Evolutionary conservation across 2,797 vertebrate species (phyloP), one percentile per base, ranked within the genome.

Genomic region (Leptoclinus maculatus): DNA sequence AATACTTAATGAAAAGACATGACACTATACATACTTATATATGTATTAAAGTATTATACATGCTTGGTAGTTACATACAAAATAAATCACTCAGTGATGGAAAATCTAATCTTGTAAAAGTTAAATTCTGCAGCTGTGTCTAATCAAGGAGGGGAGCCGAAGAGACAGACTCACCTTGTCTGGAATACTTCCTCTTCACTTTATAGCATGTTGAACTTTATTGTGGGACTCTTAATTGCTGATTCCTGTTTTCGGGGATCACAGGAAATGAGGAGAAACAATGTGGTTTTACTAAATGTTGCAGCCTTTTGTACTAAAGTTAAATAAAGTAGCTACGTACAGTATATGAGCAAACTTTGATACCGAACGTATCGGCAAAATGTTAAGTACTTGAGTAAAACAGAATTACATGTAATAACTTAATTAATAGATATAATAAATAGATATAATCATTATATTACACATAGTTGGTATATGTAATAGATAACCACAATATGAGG

Each of bases 151-250:
- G 51, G 17, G 67, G 57, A 60, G 68, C 71, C 62, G 80, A 76
- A 14, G 68, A 74, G 47, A 27, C 23, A 58, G 53, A 23, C 27
- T 56, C 70, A 59, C 54, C 84, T 74, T 4, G 87, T 87, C 83
- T 90, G 72, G 57, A 71, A 9, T 36, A 25, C 58, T 90, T 90
- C 79, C 83, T 78, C 71, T 70, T 14, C 16, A 23, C 11, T 68
- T 78, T 45, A 75, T 32, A 49, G 39, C 32, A n/a, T 0, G 3
- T 41, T 41, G 7, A 23, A 39, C 63, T 51, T 84, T 80, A 62
- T 74, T 73, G 79, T 53, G 64, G 7, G 41, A 16, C 53, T 69
- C 16, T 41, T 77, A 66, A 62, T 67, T 11, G 29, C 56, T 25
- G 43, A 54, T 66, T 71, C 69, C 73, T 71, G 73, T 67, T 56